A percentile compares a stretch with the other conserved stretches of the same genome.
Evolutionary conservation across 2,797 vertebrate genomes (phyloP).

Genomic region (Limosa lapponica): DNA sequence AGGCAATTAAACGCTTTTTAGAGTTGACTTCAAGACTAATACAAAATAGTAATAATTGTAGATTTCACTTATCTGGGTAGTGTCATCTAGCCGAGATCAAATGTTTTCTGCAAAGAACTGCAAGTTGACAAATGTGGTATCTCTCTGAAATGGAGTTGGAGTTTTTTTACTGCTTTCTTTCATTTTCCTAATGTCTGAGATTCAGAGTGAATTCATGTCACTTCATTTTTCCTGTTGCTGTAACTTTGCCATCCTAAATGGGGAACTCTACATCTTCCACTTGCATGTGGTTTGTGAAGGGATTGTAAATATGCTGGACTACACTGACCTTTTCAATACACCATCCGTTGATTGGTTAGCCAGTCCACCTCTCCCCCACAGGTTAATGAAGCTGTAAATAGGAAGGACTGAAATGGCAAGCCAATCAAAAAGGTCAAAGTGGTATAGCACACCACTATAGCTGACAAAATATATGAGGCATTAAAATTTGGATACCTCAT

Average conservation of each 20-base stretch:
- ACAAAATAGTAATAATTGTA: neutral
- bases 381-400: slow-evolving; percentile 75
- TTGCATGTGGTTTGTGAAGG: neutral
- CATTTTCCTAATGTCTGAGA: neutral
- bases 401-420: slow-evolving; percentile 66
- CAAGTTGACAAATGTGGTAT: neutral
- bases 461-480: slow-evolving; percentile 70
- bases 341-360: slow-evolving; percentile 16
- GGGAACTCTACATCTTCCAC: neutral
- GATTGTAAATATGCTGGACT: slow-evolving; percentile 39
- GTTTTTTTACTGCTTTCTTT: neutral
- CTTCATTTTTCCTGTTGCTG: neutral
- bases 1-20: neutral
- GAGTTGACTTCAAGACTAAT: neutral
- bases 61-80: neutral
- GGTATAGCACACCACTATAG: slow-evolving; percentile 21
- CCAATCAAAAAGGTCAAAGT: slow-evolving; percentile 73
- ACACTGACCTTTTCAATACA: slow-evolving; percentile 44
- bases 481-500: slow-evolving; percentile 67
- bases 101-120: neutral
- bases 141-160: neutral
- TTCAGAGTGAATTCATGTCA: neutral
- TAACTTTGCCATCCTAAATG: neutral
- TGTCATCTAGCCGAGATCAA: neutral
- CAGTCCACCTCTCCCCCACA: slow-evolving; percentile 27